phyloP scores from a whole-genome alignment of 2,888 invertebrate genomes.

The Hirtodrosophila alboralis region DNA sequence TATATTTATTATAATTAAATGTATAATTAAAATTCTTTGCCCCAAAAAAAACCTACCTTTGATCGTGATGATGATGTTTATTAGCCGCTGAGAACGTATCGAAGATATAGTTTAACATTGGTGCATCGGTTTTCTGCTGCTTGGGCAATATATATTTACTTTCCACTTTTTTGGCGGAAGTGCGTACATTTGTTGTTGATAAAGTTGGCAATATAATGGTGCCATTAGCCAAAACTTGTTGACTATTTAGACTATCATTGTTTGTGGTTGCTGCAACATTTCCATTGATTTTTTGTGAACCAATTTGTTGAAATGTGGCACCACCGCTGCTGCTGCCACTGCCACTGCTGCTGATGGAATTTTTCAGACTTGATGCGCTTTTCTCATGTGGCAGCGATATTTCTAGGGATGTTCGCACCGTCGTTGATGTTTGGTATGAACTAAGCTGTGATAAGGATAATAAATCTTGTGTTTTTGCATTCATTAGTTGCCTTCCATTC shows the following conservation, averaged over 20 bases:
- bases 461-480: slow-evolving; percentile 67
- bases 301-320: slow-evolving; percentile 71
- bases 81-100: slow-evolving; percentile 89
- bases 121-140: slow-evolving; percentile 87
- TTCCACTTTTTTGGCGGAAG: slow-evolving; percentile 73
- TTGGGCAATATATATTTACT: slow-evolving; percentile 84
- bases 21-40: too few species aligned
- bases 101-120: slow-evolving; percentile 90
- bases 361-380: slow-evolving; percentile 48
- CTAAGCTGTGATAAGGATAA: slow-evolving; percentile 77
- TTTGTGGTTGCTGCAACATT: slow-evolving; percentile 21
- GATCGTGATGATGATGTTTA: slow-evolving; percentile 89
- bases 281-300: slow-evolving; percentile 74
- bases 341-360: slow-evolving; percentile 39
- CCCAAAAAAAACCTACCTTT: slow-evolving; percentile 85
- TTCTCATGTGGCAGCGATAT: slow-evolving; percentile 42
- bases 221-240: slow-evolving; percentile 35
- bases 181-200: slow-evolving; percentile 47
- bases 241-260: slow-evolving; percentile 28
- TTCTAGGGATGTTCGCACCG: slow-evolving; percentile 16
- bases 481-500: slow-evolving; percentile 42
- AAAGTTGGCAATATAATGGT: slow-evolving; percentile 23
- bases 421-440: slow-evolving; percentile 58
- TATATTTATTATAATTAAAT: too few species aligned
- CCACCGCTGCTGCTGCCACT: slow-evolving; percentile 42